Conservation (phyloP, 1,140 invertebrate genomes). For the Heliconius eleuchia region DNA sequence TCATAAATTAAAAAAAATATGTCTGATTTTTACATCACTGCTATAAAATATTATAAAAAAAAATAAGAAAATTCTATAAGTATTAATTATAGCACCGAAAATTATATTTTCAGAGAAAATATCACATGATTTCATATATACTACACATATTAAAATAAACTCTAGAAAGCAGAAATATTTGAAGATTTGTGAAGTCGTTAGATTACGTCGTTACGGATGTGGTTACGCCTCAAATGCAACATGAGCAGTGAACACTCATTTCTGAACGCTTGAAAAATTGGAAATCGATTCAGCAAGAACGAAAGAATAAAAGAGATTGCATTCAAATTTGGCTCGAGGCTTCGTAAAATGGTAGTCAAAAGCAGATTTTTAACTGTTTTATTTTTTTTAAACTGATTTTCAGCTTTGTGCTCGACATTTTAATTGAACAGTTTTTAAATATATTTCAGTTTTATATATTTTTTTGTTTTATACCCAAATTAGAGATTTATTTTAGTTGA, state of each 20-base stretch:
- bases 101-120: too few species aligned
- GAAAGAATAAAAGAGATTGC: slow-evolving; percentile 15
- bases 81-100: too few species aligned
- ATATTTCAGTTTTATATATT: slow-evolving; percentile 2
- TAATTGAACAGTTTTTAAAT: not conserved
- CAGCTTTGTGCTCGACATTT: not conserved
- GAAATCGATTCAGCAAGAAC: slow-evolving; percentile 28
- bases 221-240: slow-evolving; percentile 1
- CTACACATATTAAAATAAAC: not conserved
- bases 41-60: too few species aligned
- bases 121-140: not conserved
- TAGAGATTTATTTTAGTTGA: not conserved
- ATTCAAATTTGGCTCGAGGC: slow-evolving; percentile 21
- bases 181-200: not conserved
- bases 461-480: not conserved
- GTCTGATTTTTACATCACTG: too few species aligned
- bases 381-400: slow-evolving; percentile 9
- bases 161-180: not conserved
- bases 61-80: too few species aligned
- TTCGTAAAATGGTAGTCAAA: slow-evolving; percentile 21
- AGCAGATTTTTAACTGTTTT: slow-evolving; percentile 5
- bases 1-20: too few species aligned
- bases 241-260: slow-evolving; percentile 28
- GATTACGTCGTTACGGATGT: slow-evolving; percentile 1
- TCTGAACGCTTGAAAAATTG: slow-evolving; percentile 23